phyloP scores from a whole-genome alignment of 2,888 invertebrate genomes.

The Thalpophila matura region DNA sequence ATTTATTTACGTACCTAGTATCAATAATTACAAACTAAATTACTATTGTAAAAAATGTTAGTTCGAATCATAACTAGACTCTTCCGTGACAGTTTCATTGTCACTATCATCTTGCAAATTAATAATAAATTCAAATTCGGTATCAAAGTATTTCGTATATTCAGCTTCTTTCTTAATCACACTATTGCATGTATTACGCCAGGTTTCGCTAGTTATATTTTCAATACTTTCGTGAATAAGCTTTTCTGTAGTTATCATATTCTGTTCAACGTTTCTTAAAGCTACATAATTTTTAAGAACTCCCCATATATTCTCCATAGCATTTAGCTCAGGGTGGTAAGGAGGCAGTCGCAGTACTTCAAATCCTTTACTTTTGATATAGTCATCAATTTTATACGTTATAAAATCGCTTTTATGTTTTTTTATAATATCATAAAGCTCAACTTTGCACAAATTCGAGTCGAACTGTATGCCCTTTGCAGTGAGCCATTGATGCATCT shows the following conservation, averaged over 20 bases:
- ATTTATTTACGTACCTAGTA: too few species aligned
- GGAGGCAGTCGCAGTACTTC: neutral
- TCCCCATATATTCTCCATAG: neutral
- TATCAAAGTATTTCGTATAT: neutral
- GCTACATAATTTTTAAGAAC: neutral
- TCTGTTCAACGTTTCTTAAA: neutral
- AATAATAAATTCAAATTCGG: neutral
- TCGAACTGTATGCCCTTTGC: neutral
- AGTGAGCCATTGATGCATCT: neutral
- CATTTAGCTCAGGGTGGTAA: neutral
- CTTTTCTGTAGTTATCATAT: neutral
- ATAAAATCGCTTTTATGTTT: neutral
- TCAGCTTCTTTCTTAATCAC: neutral
- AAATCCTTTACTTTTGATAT: constrained; percentile 3
- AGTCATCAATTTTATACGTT: neutral
- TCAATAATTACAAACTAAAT: too few species aligned
- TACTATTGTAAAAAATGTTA: too few species aligned
- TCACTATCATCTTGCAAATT: too few species aligned
- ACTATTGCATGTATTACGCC: neutral
- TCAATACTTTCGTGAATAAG: neutral
- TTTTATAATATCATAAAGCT: neutral
- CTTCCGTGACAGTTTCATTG: too few species aligned
- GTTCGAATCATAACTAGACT: too few species aligned
- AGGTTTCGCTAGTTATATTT: neutral
- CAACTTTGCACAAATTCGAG: neutral